A percentile compares a stretch with the other conserved stretches of the same genome.
Evolutionary conservation across 2,113 vertebrate species (phyloP).

Genomic region (Sylvilagus bachmani): DNA sequence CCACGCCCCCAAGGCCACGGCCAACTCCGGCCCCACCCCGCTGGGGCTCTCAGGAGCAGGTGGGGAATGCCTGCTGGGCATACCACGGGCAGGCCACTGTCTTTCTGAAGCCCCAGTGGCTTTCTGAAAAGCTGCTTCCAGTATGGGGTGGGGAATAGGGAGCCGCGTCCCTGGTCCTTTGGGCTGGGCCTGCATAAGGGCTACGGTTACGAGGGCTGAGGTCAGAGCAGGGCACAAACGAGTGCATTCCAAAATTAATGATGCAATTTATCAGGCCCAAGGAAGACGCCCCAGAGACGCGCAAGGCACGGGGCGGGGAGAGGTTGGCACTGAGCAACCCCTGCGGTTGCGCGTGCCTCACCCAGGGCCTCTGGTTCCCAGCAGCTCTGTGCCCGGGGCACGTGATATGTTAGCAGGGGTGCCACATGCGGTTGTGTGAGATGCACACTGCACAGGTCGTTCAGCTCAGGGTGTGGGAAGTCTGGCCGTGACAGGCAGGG

Average conservation of each 20-base stretch:
- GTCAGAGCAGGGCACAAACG: not conserved
- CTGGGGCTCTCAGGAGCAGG: not conserved
- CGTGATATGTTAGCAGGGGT: not conserved
- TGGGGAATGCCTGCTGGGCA: not conserved
- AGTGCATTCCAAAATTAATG: not conserved
- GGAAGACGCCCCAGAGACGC: not conserved
- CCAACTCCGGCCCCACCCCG: too few relatives aligned
- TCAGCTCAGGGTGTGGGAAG: not conserved
- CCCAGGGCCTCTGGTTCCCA: not conserved
- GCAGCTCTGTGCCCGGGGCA: not conserved
- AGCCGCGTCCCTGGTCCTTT: not conserved
- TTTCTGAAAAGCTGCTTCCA: not conserved
- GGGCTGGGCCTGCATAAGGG: not conserved
- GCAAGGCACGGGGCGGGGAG: not conserved
- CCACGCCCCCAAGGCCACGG: rapidly evolving
- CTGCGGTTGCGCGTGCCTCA: rapidly evolving
- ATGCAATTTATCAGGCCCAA: not conserved
- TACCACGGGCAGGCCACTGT: not conserved
- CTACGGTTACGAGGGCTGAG: not conserved
- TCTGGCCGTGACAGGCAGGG: not conserved
- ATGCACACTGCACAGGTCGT: not conserved
- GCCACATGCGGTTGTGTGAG: not conserved
- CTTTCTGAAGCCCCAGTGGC: slow-evolving; percentile 17
- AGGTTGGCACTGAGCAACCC: not conserved
- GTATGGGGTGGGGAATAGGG: not conserved